Percentiles rank a stretch among this genome's conserved stretches.
Conservation (phyloP, 2,113 vertebrate species). For the Pungitius pungitius region DNA sequence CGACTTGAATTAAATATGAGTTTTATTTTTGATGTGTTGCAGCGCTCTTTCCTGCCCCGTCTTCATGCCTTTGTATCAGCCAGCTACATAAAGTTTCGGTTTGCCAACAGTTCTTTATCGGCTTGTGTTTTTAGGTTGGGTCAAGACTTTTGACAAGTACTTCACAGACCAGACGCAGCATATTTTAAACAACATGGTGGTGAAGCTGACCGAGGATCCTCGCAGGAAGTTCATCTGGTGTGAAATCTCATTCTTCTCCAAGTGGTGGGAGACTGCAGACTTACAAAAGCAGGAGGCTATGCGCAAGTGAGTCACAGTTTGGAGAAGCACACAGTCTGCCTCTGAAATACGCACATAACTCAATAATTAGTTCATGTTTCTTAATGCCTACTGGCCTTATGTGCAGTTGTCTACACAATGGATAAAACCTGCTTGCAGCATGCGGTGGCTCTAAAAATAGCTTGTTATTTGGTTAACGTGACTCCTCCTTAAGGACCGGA, state of each 20-base stretch:
- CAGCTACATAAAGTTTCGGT: background rate
- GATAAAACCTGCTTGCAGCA: background rate
- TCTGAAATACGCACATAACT: constrained; percentile 1
- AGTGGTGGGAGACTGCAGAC: constrained; percentile 96
- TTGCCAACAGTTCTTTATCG: constrained; percentile 12
- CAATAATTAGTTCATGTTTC: constrained; percentile 2
- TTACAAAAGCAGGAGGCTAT: constrained; percentile 87
- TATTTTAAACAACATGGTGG: constrained; percentile 96
- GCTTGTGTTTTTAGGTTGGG: constrained; percentile 85
- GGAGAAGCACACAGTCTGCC: background rate
- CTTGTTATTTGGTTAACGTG: constrained; percentile 50
- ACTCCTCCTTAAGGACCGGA: constrained; percentile 35
- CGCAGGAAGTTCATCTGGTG: constrained; percentile 98
- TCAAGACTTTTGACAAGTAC: constrained; percentile 99
- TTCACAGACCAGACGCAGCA: constrained; percentile 96
- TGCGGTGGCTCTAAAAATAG: constrained; percentile 59
- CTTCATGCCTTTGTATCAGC: constrained; percentile 6
- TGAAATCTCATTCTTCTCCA: constrained; percentile 94
- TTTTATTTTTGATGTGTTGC: constrained; percentile 59
- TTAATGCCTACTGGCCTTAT: constrained; percentile 3
- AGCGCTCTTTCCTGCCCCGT: constrained; percentile 5
- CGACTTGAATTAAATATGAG: constrained; percentile 67
- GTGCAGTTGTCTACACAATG: constrained; percentile 14
- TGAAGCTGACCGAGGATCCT: constrained; percentile 93
- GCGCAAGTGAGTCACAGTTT: constrained; percentile 83